A percentile compares a stretch with the other conserved stretches of the same genome.
phyloP scores from a whole-genome alignment of 2,797 vertebrate genomes.

The Acanthurus leucopareius region DNA sequence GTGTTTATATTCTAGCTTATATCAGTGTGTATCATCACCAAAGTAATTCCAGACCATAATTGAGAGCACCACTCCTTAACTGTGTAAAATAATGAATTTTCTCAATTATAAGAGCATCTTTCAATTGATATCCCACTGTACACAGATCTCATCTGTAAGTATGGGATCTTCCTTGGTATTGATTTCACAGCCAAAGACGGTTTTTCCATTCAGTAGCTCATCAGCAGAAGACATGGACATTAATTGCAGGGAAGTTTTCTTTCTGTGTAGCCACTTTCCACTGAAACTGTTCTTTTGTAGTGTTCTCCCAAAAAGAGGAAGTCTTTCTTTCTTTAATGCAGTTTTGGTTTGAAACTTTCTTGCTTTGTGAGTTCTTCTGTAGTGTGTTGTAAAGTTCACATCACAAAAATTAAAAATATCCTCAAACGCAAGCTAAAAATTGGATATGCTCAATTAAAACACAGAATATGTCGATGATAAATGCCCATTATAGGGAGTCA shows the following conservation, averaged over 20 bases:
- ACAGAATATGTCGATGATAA: conserved; percentile 40
- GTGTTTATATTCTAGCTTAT: conserved; percentile 80
- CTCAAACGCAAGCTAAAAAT: conserved; percentile 41
- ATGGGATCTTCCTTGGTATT: conserved; percentile 13
- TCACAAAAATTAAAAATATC: conserved; percentile 37
- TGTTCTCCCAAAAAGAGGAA: conserved; percentile 7
- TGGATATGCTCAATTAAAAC: conserved; percentile 29
- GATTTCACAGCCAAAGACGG: conserved; percentile 15
- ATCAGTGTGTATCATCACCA: conserved; percentile 66
- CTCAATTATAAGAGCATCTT: conserved; percentile 35
- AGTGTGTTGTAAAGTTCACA: conserved; percentile 47
- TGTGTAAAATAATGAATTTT: conserved; percentile 51
- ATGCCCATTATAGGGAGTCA: conserved; percentile 51
- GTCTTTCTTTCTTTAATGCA: not conserved
- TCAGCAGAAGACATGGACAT: conserved; percentile 35
- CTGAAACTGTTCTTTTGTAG: conserved; percentile 18
- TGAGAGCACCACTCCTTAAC: conserved; percentile 59
- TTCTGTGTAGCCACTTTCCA: not conserved
- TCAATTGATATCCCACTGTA: conserved; percentile 26
- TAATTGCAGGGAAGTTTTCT: conserved; percentile 14
- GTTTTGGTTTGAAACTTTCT: conserved; percentile 22
- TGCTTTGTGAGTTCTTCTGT: conserved; percentile 42
- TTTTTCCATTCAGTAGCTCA: conserved; percentile 46
- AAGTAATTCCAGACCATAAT: conserved; percentile 58
- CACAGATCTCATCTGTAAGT: conserved; percentile 2